A percentile compares a stretch with the other conserved stretches of the same genome.
Conservation (phyloP, 2,113 vertebrate genomes). For the Mohoua ochrocephala region DNA sequence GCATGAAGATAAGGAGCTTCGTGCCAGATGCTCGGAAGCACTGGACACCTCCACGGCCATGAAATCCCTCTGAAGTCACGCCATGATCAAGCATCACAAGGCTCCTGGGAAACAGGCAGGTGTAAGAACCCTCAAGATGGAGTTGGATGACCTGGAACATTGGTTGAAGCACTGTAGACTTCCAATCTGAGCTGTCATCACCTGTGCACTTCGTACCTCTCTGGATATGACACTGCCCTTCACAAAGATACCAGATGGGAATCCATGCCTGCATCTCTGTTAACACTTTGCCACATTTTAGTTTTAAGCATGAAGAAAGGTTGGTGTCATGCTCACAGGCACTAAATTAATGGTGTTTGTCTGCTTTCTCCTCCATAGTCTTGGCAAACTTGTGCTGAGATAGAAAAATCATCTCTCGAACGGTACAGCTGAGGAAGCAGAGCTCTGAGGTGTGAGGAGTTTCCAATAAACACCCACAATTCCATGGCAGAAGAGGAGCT, state of each 20-base stretch:
- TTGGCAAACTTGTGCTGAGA: background rate
- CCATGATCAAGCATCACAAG: background rate
- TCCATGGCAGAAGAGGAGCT: background rate
- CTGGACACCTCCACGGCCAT: background rate
- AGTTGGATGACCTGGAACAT: background rate
- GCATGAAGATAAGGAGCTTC: background rate
- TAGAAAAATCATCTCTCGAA: rapidly evolving
- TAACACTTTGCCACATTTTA: background rate
- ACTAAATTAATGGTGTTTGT: background rate
- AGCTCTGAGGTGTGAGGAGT: background rate
- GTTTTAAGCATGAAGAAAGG: background rate
- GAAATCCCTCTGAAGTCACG: background rate
- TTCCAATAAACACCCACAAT: background rate
- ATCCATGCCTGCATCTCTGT: background rate
- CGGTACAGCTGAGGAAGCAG: background rate
- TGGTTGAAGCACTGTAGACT: background rate
- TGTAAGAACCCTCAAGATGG: background rate
- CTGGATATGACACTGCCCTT: background rate
- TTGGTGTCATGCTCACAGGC: background rate
- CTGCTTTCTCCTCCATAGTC: background rate
- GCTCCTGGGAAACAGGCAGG: background rate
- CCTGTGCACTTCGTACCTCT: background rate
- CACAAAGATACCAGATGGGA: background rate
- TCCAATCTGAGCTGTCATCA: background rate
- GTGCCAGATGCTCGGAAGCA: background rate